Base-by-base conservation (phyloP, 1,140 invertebrate genomes). In the Zaprionus camerounensis region DNA sequence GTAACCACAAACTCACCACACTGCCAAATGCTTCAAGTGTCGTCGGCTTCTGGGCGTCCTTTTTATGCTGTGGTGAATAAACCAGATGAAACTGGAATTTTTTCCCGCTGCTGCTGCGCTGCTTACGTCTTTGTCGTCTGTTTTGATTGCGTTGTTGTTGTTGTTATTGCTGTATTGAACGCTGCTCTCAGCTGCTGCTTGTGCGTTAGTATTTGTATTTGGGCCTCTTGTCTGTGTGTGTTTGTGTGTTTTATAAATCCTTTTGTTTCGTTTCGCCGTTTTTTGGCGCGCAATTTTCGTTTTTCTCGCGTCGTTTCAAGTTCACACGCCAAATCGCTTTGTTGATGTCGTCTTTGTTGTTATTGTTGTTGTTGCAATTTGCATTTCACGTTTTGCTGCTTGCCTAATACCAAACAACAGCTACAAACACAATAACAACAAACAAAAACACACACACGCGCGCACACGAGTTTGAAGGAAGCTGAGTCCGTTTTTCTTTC, bases 241-340 rank as follows among this genome's bases (percentile, higher is more conserved):
- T 64, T 26, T 62, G 56, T 24, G 26, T 63, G 55, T 49, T 78
- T 78, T 88, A 65, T 90, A 65, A 87, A 90, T 88, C 81, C 84
- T 87, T 87, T 85, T 85, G 75, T 84, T 81, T 81, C 22, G 68
- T 44, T 55, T 46, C 41, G 55, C 24, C 31, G 20, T 41, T 65
- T 82, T 87, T 88, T 88, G 84, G 84, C 84, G 84, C 84, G 84
- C 85, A 84, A 88, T 90, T 84, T 81, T 65, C 56, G 77, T 71
- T 71, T 59, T 69, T 41, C 63, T 69, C 49, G 57, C 70, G 31
- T 62, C 75, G 84, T 76, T 81, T 67, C 65, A 70, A 49, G 36
- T 51, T 71, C 70, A 81, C 81, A 85, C 82, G 83, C 82, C 76
- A 82, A 73, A 79, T 49, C 62, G 79, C 80, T 76, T 78, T 73